Conservation (phyloP, 2,113 vertebrate genomes). For the Xiphophorus maculatus region DNA sequence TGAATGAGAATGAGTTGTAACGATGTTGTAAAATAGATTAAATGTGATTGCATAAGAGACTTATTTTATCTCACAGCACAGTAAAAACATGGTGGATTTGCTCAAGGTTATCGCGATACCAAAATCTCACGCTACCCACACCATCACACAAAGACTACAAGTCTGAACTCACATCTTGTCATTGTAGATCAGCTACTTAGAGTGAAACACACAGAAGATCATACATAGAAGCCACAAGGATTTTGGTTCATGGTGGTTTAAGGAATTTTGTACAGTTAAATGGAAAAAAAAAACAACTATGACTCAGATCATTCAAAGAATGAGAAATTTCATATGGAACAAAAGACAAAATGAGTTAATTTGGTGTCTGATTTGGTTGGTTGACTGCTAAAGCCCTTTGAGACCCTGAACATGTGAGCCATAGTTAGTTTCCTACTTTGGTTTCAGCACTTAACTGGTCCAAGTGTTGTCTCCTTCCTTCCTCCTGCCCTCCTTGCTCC, state of each 20-base stretch:
- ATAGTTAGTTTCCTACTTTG: slow-evolving; percentile 51
- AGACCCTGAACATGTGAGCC: slow-evolving; percentile 14
- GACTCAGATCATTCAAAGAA: not conserved
- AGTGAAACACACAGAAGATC: slow-evolving; percentile 12
- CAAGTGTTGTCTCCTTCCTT: slow-evolving; percentile 65
- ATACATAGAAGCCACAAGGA: slow-evolving; percentile 34
- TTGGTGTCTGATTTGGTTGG: slow-evolving; percentile 5
- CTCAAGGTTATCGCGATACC: not conserved
- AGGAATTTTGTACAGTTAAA: not conserved
- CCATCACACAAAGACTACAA: too few species aligned
- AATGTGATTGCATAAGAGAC: not conserved
- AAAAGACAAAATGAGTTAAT: not conserved
- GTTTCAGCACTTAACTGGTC: slow-evolving; percentile 51
- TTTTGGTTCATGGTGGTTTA: not conserved
- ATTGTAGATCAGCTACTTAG: slow-evolving; percentile 13
- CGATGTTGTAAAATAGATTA: not conserved
- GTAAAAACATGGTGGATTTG: not conserved
- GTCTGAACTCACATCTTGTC: not conserved
- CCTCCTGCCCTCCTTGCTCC: slow-evolving; percentile 71
- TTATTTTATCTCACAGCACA: not conserved
- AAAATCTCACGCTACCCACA: not conserved
- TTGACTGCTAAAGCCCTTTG: not conserved
- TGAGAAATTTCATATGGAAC: not conserved
- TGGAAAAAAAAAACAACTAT: slow-evolving; percentile 17
- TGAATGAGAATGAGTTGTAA: not conserved